A percentile compares a stretch with the other conserved stretches of the same genome.
Conservation (phyloP, 2,113 vertebrate species). For the Alces alces region DNA sequence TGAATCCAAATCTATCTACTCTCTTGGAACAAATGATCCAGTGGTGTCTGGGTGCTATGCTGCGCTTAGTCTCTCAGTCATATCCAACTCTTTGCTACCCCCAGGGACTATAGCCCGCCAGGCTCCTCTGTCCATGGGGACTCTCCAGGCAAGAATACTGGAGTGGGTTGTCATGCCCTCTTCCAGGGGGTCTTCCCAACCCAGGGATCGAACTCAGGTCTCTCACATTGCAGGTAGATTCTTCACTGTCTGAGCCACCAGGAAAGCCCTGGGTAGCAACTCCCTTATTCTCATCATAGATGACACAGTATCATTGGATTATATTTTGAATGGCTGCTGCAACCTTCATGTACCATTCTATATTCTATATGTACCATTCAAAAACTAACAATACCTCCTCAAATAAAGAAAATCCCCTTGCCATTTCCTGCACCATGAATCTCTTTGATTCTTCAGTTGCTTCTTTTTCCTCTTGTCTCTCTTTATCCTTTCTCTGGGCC, state of each 20-base stretch:
- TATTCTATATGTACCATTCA: too few species aligned
- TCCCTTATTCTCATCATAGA: background rate
- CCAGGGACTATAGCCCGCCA: background rate
- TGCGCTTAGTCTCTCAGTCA: background rate
- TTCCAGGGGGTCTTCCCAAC: background rate
- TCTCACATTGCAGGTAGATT: rapidly evolving
- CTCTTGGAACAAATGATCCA: background rate
- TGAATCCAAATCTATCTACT: background rate
- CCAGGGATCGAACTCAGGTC: background rate
- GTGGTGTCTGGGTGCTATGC: background rate
- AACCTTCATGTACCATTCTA: background rate
- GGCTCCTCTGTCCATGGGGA: background rate
- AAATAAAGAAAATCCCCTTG: background rate
- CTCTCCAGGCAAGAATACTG: background rate
- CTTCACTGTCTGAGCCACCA: background rate
- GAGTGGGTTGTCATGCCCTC: background rate
- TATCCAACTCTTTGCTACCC: background rate
- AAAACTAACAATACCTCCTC: background rate
- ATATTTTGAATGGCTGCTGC: background rate
- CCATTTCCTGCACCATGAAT: background rate
- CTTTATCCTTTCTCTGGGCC: background rate
- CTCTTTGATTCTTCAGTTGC: background rate
- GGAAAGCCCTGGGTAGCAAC: background rate
- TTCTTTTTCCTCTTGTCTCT: background rate
- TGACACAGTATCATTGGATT: background rate